Percentiles rank a stretch among this genome's conserved stretches.
Evolutionary conservation across 1,140 invertebrate genomes (phyloP).

Genomic region (Leguminivora glycinivorella): DNA sequence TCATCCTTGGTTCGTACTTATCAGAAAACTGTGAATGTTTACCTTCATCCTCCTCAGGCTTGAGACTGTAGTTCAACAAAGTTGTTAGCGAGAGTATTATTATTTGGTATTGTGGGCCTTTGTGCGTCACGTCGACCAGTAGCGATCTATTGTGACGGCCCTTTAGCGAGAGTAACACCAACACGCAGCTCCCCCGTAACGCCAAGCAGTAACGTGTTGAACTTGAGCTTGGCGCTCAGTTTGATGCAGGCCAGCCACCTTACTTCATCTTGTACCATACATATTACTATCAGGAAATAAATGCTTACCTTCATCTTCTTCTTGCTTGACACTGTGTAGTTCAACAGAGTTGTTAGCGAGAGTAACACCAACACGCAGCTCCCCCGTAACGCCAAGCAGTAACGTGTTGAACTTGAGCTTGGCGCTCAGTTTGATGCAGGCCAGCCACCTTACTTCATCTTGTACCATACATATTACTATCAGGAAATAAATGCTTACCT

Average conservation of each 20-base stretch:
- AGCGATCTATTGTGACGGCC: no score
- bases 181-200: constrained; percentile 84
- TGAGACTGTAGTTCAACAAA: constrained; percentile 82
- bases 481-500: no score
- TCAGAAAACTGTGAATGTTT: constrained; percentile 37
- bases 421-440: constrained; percentile 81
- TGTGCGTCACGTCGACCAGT: no score
- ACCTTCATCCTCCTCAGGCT: constrained; percentile 54
- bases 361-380: constrained; percentile 83
- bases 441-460: constrained; percentile 88
- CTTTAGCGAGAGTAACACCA: constrained; percentile 80
- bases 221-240: constrained; percentile 84
- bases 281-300: no score
- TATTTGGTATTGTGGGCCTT: no score
- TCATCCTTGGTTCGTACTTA: constrained; percentile 2
- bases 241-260: constrained; percentile 84
- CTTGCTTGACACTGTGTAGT: constrained; percentile 79
- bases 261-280: no score
- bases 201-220: constrained; percentile 83
- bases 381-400: constrained; percentile 83
- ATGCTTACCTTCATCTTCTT: no score
- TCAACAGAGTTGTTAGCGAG: constrained; percentile 85
- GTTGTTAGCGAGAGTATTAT: no score
- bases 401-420: constrained; percentile 87
- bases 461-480: no score